phyloP scores from a whole-genome alignment of 1,140 invertebrate genomes.

The Aphelinus atriplicis region DNA sequence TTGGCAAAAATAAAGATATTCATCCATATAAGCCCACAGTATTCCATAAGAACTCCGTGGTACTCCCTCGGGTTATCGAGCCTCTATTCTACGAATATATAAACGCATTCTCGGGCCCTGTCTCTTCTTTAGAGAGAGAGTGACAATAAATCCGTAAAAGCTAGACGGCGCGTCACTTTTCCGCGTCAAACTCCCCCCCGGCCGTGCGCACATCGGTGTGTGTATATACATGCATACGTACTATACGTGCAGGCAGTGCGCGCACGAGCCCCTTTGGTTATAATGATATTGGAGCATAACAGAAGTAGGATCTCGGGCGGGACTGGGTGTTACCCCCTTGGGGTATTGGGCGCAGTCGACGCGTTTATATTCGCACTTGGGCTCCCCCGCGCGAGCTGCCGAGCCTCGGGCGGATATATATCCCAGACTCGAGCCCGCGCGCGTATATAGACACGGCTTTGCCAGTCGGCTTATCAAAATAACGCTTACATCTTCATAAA shows the following conservation, averaged over 20 bases:
- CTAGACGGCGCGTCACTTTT: no score
- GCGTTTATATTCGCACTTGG: constrained; percentile 65
- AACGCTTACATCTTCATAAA: constrained; percentile 67
- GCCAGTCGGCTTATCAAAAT: constrained; percentile 60
- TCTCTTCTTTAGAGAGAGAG: no score
- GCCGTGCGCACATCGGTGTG: background rate
- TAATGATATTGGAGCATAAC: constrained; percentile 59
- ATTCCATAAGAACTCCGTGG: no score
- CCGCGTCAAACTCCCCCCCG: no score
- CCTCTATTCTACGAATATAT: no score
- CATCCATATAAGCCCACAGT: no score
- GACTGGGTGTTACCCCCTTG: constrained; percentile 36
- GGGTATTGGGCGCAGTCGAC: constrained; percentile 49
- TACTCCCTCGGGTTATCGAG: no score
- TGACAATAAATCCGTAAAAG: no score
- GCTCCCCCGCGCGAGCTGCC: constrained; percentile 33
- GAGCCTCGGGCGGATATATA: no score
- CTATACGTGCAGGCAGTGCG: background rate
- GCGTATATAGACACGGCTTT: constrained; percentile 35
- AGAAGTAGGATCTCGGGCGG: constrained; percentile 54
- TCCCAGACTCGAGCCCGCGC: no score
- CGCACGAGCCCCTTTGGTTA: constrained; percentile 7
- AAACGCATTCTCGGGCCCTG: no score
- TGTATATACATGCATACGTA: background rate
- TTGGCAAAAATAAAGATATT: no score